These are phyloP conservation scores for Lasioglossum pauxillum DNA, from an alignment of 2,888 invertebrate genomes.

Conservation along the genomic window DNA sequence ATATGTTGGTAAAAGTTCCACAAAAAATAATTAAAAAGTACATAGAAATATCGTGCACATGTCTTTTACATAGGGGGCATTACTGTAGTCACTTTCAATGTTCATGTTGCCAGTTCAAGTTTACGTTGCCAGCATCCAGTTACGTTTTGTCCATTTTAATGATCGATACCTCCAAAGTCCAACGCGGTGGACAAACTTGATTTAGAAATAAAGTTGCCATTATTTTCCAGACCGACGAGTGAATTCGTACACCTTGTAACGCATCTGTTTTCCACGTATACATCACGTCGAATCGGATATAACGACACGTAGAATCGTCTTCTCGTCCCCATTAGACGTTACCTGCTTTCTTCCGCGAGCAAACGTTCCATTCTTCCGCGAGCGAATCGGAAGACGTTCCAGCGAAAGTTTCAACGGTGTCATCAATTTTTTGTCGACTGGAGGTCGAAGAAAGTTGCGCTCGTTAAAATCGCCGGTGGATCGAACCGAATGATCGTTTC, in stretches of 20 bases:
- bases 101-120: no score
- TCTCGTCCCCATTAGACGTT: conserved; percentile 4
- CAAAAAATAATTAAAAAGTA: no score
- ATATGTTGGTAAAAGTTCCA: no score
- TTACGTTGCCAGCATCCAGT: no score
- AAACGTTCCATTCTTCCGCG: background rate
- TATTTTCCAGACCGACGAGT: background rate
- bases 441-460: conserved; percentile 54
- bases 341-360: conserved; percentile 2
- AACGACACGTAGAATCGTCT: background rate
- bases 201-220: background rate
- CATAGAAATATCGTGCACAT: no score
- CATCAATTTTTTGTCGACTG: conserved; percentile 27
- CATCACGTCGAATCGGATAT: background rate
- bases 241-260: background rate
- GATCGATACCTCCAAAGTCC: background rate
- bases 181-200: background rate
- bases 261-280: background rate
- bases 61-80: no score
- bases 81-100: no score
- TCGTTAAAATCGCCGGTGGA: conserved; percentile 13
- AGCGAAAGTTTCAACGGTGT: conserved; percentile 56
- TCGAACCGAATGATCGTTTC: conserved; percentile 13
- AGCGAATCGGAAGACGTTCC: conserved; percentile 41
- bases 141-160: background rate